A percentile compares a stretch with the other conserved stretches of the same genome.
Evolutionary conservation across 1,140 invertebrate species (phyloP).

Genomic region (Laodelphax striatellus): DNA sequence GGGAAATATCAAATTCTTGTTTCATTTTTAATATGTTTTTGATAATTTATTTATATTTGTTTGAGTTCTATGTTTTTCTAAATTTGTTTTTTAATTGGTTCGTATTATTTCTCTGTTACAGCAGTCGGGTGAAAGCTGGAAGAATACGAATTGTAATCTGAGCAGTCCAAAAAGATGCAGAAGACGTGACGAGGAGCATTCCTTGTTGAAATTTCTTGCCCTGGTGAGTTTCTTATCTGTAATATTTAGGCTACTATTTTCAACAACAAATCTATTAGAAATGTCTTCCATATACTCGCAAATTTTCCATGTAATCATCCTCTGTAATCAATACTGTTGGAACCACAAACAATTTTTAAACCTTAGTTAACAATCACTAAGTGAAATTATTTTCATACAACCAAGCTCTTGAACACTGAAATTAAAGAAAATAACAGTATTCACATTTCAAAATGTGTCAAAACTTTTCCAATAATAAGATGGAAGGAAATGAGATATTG

Average conservation of each 20-base stretch:
- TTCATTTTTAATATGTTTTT: no score
- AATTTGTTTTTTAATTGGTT: background rate
- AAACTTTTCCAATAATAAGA: background rate
- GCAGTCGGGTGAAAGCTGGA: slow-evolving; percentile 1
- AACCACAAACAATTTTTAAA: no score
- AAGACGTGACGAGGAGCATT: slow-evolving; percentile 34
- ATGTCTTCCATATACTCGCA: no score
- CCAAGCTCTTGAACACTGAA: background rate
- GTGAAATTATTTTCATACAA: background rate
- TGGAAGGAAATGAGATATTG: no score
- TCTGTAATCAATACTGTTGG: no score
- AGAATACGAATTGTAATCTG: background rate
- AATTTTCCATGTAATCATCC: no score
- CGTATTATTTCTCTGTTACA: slow-evolving; percentile 4
- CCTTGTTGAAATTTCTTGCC: slow-evolving; percentile 47
- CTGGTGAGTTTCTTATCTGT: slow-evolving; percentile 40
- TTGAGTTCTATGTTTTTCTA: background rate
- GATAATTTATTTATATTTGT: no score
- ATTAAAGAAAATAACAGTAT: background rate
- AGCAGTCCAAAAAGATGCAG: slow-evolving; percentile 4
- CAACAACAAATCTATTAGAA: background rate
- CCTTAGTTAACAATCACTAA: no score
- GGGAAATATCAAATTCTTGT: no score
- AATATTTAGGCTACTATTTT: background rate
- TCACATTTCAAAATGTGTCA: background rate